Evolutionary conservation across 2,797 vertebrate species (phyloP), one percentile per base, ranked within the genome.

Genomic region (Arremon brunneinucha): DNA sequence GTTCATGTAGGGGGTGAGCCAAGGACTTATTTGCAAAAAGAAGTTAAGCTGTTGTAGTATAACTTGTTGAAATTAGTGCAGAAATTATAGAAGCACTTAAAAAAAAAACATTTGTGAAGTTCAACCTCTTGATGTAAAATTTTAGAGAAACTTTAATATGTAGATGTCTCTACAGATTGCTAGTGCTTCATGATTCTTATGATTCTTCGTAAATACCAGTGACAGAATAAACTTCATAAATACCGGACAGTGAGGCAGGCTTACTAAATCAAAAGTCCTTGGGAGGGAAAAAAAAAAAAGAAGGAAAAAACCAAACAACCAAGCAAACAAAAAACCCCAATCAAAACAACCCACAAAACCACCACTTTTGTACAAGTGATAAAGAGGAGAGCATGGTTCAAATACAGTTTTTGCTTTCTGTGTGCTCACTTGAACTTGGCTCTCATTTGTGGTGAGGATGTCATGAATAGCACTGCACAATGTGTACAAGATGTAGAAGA

Each of bases 301-400:
- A 27, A 15, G 3, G 1, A 30, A 19, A 24, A 22, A 22, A 3
- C 5, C 3, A 62, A 37, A 27, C 4, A 49, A 19, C 14, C 8
- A 83, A 69, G 7, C 17, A 57, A 46, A 34, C 28, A 69, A 39
- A 59, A 64, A 55, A 19, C 1, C 10, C 11, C 12, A 22, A 21
- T 26, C 12, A 35, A 78, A 84, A 9, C 23, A 44, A n/a, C 14
- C 9, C 30, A 17, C 10, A 57, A 70, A 63, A 7, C 11, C 18
- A 70, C 21, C 2, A 18, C 28, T 63, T 89, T 10, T 47, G 7
- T n/a, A 16, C 9, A 55, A 70, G 12, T n/a, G 26, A 6, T 72
- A 2, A 3, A 30, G 46, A 53, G 27, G 27, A 79, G 32, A 65
- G 2, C 0, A 0, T 37, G 22, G 17, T 44, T 76, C 49, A 72